Evolutionary conservation across 2,888 invertebrate species (phyloP).

Genomic region (Reticulitermes lucifugus): DNA sequence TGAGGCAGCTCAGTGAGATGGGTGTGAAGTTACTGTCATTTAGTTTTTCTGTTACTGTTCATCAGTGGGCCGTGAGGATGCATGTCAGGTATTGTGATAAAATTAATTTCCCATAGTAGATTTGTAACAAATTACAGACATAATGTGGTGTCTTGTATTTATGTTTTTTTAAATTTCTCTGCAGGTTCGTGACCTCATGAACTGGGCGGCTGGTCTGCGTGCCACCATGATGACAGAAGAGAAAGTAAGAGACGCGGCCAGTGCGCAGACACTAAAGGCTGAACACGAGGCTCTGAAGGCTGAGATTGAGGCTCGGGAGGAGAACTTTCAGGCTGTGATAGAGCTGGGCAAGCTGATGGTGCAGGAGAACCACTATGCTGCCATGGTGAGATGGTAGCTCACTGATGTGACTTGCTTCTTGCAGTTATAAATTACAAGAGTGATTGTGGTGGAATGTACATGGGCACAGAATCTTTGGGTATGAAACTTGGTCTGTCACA

Average conservation of each 20-base stretch:
- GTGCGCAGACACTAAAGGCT: constrained; percentile 83
- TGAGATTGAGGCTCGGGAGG: constrained; percentile 91
- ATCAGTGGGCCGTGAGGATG: neutral
- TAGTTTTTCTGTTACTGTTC: too few species aligned
- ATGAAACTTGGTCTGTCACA: too few species aligned
- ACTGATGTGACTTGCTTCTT: too few species aligned
- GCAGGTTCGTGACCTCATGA: constrained; percentile 85
- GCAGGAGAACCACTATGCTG: constrained; percentile 85
- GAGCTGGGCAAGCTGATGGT: constrained; percentile 84
- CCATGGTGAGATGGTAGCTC: constrained; percentile 64
- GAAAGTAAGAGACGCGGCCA: constrained; percentile 83
- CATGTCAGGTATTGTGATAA: constrained; percentile 40
- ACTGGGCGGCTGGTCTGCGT: constrained; percentile 87
- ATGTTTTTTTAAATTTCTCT: too few species aligned
- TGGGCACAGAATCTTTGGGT: too few species aligned
- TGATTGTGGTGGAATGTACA: too few species aligned
- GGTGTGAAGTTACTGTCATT: too few species aligned
- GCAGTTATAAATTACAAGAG: too few species aligned
- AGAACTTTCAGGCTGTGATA: constrained; percentile 79
- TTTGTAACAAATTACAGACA: too few species aligned
- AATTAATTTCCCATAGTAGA: constrained; percentile 9
- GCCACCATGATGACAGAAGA: constrained; percentile 83
- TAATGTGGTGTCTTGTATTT: too few species aligned
- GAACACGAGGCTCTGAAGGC: constrained; percentile 86
- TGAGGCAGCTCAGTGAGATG: too few species aligned